Evolutionary conservation across 2,113 vertebrate species (phyloP).

Genomic region (Zootoca vivipara): DNA sequence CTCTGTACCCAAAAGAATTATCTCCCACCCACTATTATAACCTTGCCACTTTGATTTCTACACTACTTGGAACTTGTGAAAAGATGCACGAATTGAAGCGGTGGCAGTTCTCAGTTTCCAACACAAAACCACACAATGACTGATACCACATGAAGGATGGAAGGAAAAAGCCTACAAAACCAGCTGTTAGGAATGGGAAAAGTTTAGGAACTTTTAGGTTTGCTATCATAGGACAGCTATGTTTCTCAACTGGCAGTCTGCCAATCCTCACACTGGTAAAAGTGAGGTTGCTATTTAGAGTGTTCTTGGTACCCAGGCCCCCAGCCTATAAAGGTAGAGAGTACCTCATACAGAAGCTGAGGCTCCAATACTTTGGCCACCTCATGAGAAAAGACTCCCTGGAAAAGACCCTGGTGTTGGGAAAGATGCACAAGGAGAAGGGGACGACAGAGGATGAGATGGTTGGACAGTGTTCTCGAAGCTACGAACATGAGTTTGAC

Average conservation of each 20-base stretch:
- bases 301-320: neutral
- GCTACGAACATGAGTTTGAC: no score
- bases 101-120: neutral
- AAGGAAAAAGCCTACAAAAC: neutral
- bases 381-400: no score
- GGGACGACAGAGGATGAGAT: no score
- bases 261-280: constrained; percentile 2
- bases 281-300: neutral
- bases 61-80: neutral
- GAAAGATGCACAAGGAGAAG: no score
- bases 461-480: no score
- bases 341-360: no score
- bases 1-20: neutral
- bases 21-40: neutral
- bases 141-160: neutral
- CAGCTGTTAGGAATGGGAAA: neutral
- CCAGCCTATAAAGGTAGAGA: constrained; percentile 6
- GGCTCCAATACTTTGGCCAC: no score
- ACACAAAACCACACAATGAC: neutral
- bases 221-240: neutral
- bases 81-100: neutral
- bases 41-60: neutral
- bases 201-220: neutral
- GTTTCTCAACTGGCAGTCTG: neutral
- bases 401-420: no score